phyloP scores from a whole-genome alignment of 2,888 invertebrate species.

The Hecatera dysodea region DNA sequence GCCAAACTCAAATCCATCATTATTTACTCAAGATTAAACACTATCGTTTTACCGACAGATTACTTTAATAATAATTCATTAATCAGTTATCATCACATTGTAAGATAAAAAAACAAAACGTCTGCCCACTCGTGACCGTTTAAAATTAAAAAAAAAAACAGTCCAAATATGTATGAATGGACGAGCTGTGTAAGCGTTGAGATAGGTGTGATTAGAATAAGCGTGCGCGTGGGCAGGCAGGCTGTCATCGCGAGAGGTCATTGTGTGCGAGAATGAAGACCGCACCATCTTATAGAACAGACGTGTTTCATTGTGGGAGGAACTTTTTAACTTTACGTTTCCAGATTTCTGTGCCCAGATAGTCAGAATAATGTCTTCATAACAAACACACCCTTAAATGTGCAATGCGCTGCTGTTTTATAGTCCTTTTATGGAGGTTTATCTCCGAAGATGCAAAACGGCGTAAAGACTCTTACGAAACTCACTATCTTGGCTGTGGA shows the following conservation, averaged over 20 bases:
- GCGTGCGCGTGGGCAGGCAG: constrained; percentile 85
- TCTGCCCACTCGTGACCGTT: constrained; percentile 83
- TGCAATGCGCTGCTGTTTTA: constrained; percentile 54
- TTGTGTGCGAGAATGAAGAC: constrained; percentile 80
- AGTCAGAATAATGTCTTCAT: constrained; percentile 35
- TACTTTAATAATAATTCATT: constrained; percentile 64
- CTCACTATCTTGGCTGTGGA: constrained; percentile 28
- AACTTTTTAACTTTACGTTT: constrained; percentile 56
- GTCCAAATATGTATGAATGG: constrained; percentile 87
- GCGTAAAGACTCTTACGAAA: constrained; percentile 50
- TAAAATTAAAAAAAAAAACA: constrained; percentile 78
- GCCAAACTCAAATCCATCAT: constrained; percentile 19
- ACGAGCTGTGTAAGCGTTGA: constrained; percentile 76
- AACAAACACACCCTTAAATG: constrained; percentile 61
- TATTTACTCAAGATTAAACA: constrained; percentile 49
- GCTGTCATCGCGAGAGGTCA: constrained; percentile 88
- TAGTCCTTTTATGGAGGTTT: constrained; percentile 61
- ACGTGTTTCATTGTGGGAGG: constrained; percentile 69
- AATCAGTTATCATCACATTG: constrained; percentile 76
- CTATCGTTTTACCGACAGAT: constrained; percentile 60
- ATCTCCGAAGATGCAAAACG: constrained; percentile 46
- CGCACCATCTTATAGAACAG: constrained; percentile 72
- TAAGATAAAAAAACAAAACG: constrained; percentile 81
- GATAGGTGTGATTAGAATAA: constrained; percentile 88
- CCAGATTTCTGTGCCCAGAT: constrained; percentile 61